Evolutionary conservation across 2,797 vertebrate genomes (phyloP).

Genomic region (Scolopax bukidnonensis): DNA sequence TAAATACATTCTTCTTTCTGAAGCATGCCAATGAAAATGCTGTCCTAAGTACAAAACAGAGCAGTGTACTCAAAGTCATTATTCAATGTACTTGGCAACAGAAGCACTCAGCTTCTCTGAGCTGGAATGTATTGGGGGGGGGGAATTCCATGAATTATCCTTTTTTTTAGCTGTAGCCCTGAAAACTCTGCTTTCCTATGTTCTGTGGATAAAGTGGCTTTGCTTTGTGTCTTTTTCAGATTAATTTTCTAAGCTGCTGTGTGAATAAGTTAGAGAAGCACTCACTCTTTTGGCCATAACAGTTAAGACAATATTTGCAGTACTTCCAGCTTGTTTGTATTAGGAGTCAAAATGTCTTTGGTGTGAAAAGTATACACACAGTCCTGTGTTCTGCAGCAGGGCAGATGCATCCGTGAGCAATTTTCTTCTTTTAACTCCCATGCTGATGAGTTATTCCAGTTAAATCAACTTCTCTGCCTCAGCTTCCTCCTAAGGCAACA

Average conservation of each 20-base stretch:
- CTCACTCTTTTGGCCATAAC: background rate
- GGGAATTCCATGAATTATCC: background rate
- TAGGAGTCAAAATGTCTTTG: background rate
- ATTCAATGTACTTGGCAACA: constrained; percentile 12
- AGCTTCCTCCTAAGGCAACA: background rate
- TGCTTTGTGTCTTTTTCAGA: background rate
- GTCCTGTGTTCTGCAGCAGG: background rate
- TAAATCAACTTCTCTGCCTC: background rate
- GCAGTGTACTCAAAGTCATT: background rate
- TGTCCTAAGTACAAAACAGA: constrained; percentile 17
- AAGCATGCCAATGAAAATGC: constrained; percentile 1
- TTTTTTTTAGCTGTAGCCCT: background rate
- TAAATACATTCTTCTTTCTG: constrained; percentile 1
- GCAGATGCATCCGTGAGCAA: background rate
- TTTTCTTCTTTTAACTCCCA: background rate
- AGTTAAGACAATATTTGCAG: constrained; percentile 1
- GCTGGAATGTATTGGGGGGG: background rate
- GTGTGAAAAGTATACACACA: background rate
- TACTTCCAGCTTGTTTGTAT: background rate
- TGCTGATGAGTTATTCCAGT: background rate
- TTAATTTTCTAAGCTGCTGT: background rate
- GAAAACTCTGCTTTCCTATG: background rate
- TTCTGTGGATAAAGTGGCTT: background rate
- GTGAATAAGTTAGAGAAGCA: background rate
- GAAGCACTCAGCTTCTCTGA: constrained; percentile 27